Conservation (phyloP, 30 jellyfish, hydroid and myxozoan species). For the Chrysaora quinquecirrha region DNA sequence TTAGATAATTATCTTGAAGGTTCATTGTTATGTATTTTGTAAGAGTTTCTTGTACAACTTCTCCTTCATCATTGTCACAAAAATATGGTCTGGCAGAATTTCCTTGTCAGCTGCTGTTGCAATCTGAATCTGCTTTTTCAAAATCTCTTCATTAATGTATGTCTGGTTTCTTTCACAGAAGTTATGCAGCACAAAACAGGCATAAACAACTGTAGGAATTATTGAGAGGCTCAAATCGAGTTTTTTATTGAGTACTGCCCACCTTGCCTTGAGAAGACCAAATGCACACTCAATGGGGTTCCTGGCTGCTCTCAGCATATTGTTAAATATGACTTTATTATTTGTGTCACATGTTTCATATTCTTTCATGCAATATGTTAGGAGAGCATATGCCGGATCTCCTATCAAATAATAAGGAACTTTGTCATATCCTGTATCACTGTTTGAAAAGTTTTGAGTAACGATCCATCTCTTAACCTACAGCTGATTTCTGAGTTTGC, state of each 20-base stretch:
- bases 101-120: no score
- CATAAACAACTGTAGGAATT: constrained; percentile 50
- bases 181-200: constrained; percentile 78
- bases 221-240: constrained; percentile 47
- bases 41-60: background rate
- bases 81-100: background rate
- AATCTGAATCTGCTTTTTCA: background rate
- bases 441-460: constrained; percentile 9
- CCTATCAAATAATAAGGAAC: constrained; percentile 67
- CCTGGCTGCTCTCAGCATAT: constrained; percentile 65
- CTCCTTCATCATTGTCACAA: background rate
- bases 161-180: no score
- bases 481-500: constrained; percentile 22
- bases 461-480: constrained; percentile 3
- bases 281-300: constrained; percentile 85
- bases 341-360: constrained; percentile 39
- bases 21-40: background rate
- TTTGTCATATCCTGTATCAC: constrained; percentile 14
- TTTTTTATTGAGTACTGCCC: constrained; percentile 48
- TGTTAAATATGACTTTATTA: constrained; percentile 66
- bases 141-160: background rate
- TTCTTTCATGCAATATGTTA: constrained; percentile 73
- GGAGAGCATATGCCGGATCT: constrained; percentile 73
- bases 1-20: background rate
- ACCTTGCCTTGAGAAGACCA: constrained; percentile 74